These are phyloP conservation scores for Nezara viridula DNA, from an alignment of 2,888 invertebrate genomes.

Conservation along the genomic window DNA sequence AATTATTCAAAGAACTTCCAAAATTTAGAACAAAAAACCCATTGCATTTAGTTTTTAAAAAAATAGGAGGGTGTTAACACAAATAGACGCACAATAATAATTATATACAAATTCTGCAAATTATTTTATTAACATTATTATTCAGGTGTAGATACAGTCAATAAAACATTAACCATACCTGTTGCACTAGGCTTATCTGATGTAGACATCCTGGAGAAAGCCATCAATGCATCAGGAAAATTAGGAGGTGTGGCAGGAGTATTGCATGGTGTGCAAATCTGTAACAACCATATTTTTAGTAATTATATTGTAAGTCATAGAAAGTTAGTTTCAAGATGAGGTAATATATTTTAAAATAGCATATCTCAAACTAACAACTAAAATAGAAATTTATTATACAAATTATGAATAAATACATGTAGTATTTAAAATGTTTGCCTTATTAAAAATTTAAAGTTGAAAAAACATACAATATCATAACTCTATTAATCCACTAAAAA, in stretches of 20 bases:
- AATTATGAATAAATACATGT: too few species aligned
- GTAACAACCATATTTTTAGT: slow-evolving; percentile 38
- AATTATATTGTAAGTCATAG: neutral
- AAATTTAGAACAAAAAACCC: neutral
- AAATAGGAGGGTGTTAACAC: neutral
- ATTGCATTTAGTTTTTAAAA: neutral
- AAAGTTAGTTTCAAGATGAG: neutral
- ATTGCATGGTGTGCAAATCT: slow-evolving; percentile 82
- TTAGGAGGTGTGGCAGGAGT: slow-evolving; percentile 95
- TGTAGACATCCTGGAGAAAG: slow-evolving; percentile 90
- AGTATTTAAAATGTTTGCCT: too few species aligned
- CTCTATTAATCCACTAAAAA: neutral
- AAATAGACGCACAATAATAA: neutral
- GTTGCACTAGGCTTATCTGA: slow-evolving; percentile 67
- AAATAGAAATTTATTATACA: too few species aligned
- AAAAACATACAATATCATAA: neutral
- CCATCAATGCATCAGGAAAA: slow-evolving; percentile 90
- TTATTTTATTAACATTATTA: slow-evolving; percentile 30
- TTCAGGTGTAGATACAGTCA: neutral
- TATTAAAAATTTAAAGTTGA: too few species aligned
- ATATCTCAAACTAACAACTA: neutral
- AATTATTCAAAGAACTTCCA: neutral
- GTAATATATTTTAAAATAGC: neutral
- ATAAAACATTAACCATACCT: slow-evolving; percentile 34
- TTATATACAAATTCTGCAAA: neutral